phyloP scores from a whole-genome alignment of 2,797 vertebrate genomes.

The Trematomus bernacchii region DNA sequence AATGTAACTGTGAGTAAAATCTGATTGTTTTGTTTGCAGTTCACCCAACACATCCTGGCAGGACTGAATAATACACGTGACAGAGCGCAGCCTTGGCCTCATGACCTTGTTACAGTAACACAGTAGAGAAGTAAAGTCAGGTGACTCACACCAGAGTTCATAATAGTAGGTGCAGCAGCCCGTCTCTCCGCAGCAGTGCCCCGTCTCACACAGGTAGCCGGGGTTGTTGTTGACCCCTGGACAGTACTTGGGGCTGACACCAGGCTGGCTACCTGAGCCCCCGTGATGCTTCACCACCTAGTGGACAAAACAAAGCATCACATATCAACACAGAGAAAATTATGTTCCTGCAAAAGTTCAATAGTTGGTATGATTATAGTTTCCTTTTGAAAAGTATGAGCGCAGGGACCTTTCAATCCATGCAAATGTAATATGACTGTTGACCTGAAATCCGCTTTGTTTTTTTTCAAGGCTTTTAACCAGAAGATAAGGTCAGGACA shows the following conservation, averaged over 20 bases:
- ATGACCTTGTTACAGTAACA: background rate
- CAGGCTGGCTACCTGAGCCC: constrained; percentile 66
- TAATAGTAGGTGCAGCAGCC: constrained; percentile 97
- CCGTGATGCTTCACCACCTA: constrained; percentile 79
- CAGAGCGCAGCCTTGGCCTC: background rate
- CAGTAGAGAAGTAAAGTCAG: constrained; percentile 13
- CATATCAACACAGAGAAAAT: constrained; percentile 4
- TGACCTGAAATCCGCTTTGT: too few relatives aligned
- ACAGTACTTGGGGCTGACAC: constrained; percentile 86
- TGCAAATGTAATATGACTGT: too few relatives aligned
- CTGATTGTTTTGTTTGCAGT: background rate
- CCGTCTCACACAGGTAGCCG: constrained; percentile 93
- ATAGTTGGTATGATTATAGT: background rate
- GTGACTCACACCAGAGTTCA: constrained; percentile 95
- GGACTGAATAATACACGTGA: background rate
- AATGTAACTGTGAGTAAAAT: too few relatives aligned
- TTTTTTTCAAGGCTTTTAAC: too few relatives aligned
- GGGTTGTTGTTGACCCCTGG: constrained; percentile 90
- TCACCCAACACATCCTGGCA: background rate
- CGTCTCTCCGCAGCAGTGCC: constrained; percentile 95
- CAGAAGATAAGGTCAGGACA: too few relatives aligned
- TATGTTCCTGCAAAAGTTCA: background rate
- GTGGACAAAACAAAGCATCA: constrained; percentile 59
- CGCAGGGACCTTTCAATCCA: background rate
- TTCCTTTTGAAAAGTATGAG: background rate